These are phyloP conservation scores for Syrphus vitripennis DNA, from an alignment of 2,888 invertebrate species.

Conservation along the genomic window DNA sequence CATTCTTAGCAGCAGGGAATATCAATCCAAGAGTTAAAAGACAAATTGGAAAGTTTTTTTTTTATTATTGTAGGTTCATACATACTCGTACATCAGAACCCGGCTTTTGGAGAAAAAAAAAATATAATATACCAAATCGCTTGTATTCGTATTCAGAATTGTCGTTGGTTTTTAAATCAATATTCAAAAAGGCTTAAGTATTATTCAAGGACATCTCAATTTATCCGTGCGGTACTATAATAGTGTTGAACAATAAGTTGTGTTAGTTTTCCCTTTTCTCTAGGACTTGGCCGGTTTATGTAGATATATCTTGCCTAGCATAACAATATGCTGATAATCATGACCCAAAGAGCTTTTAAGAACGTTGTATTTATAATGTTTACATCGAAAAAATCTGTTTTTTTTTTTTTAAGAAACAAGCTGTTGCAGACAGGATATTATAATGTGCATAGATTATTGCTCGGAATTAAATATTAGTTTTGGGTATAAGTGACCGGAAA, in stretches of 20 bases:
- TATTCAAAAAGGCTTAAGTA: neutral
- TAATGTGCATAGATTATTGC: neutral
- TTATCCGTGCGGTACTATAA: neutral
- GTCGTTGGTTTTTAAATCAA: constrained; percentile 3
- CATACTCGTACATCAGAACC: neutral
- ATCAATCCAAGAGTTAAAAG: neutral
- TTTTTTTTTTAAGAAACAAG: neutral
- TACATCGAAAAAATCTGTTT: neutral
- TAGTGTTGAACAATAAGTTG: neutral
- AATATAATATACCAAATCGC: neutral
- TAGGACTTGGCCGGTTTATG: neutral
- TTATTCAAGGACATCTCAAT: neutral
- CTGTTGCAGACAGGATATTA: neutral
- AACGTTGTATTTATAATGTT: neutral
- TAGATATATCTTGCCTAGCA: neutral
- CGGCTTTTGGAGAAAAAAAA: neutral
- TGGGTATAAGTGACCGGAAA: neutral
- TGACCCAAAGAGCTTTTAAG: neutral
- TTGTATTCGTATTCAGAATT: neutral
- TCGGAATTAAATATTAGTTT: neutral
- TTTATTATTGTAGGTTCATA: too few relatives aligned
- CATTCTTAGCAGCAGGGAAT: neutral
- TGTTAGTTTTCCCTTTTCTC: neutral
- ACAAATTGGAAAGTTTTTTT: neutral
- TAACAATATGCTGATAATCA: neutral